phyloP scores from a whole-genome alignment of 2,797 vertebrate species.

The Knipowitschia caucasica region DNA sequence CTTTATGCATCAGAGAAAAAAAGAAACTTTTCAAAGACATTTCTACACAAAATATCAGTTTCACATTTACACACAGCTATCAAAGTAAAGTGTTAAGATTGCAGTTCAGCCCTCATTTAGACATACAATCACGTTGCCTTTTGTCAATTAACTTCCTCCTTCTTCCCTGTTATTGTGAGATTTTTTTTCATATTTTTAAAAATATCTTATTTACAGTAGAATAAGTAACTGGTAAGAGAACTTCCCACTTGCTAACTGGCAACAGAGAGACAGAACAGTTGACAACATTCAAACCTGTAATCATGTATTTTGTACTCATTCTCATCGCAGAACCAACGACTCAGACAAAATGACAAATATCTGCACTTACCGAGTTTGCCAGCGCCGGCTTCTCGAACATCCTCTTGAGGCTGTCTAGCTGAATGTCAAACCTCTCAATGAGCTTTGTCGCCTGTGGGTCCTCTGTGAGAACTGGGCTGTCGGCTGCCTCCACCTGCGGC shows the following conservation, averaged over 20 bases:
- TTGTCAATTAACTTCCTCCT: too few species aligned
- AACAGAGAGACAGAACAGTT: neutral
- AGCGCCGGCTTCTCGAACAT: slow-evolving; percentile 75
- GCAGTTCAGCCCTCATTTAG: too few species aligned
- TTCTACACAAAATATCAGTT: too few species aligned
- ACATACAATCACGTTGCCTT: too few species aligned
- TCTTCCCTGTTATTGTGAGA: too few species aligned
- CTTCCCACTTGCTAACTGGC: neutral
- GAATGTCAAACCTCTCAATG: slow-evolving; percentile 77
- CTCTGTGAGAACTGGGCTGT: slow-evolving; percentile 49
- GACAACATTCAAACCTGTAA: neutral
- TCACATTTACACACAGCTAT: too few species aligned
- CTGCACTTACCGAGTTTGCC: slow-evolving; percentile 55
- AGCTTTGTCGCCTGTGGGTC: slow-evolving; percentile 63
- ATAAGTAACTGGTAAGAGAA: neutral
- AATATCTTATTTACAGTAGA: too few species aligned
- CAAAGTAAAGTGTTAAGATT: too few species aligned
- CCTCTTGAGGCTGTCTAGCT: slow-evolving; percentile 74
- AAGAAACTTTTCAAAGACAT: neutral
- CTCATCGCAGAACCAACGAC: neutral
- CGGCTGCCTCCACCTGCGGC: slow-evolving; percentile 55
- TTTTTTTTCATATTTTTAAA: neutral
- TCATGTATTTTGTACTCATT: neutral
- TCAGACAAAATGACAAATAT: slow-evolving; percentile 1
- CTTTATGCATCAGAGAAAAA: slow-evolving; percentile 55